Base-by-base conservation (phyloP, 2,888 invertebrate genomes). In the Cetonia aurata region DNA sequence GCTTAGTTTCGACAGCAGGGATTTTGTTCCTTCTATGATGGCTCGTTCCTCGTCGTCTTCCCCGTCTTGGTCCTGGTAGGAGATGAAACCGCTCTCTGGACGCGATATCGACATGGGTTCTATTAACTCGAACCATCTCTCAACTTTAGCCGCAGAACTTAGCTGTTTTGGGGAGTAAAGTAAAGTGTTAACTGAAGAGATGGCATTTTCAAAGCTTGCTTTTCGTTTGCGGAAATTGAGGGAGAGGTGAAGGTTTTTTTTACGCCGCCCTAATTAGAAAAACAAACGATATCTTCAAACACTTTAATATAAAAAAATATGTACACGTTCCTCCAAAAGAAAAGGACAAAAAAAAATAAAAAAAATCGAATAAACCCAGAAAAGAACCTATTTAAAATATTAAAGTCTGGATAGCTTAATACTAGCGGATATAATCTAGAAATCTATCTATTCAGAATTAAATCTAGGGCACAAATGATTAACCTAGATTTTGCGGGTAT, bases 81-180 rank as follows among this genome's bases (percentile, higher is more conserved):
- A 92, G 42, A 93, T 88, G 83, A 93, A 93, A 10, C 93, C 93
- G 80, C 93, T 93, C 83, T 93, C 93, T 0, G 92, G 93, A 9
- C 92, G 87, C 9, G 93, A 93, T 70, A 91, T 85, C 13, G 91
- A 89, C 15, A 87, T 84, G 10, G 89, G 86, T 17, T 89, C 89
- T 76, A 92, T 86, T 75, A 92, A 88, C 73, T 92, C 92, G 82
- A 94, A 93, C 93, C 93, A 94, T 60, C 93, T 89, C 79, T 93
- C 92, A 79, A 93, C 92, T 86, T 93, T 93, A 72, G 92, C 92
- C 74, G 90, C 88, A 68, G 93, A 90, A 77, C 91, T 92, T 80
- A 93, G 86, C 93, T 93, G 86, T 73, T 81, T 77, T 72, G 25
- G 10, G n/a, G 25, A 31, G 25, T n/a, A 31, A 31, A 53, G 13